Base-by-base conservation (phyloP, 2,888 invertebrate genomes). In the Tubulanus polymorphus region DNA sequence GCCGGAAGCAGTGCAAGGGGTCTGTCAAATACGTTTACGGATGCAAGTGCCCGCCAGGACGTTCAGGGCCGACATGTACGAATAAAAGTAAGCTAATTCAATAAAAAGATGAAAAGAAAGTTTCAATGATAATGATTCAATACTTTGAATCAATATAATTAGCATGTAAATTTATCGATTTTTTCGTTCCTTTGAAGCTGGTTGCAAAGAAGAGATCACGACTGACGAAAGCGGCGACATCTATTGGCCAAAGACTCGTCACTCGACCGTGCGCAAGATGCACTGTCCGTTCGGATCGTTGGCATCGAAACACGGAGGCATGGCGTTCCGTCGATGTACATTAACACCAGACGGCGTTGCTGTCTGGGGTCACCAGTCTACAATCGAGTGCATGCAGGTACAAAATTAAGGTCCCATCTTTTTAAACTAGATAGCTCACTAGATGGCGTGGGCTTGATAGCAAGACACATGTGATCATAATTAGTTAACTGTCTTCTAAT, bases 151-250 rank as follows among this genome's bases (percentile, higher is more conserved):
- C n/a, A n/a, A n/a, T n/a, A n/a, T n/a, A n/a, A n/a, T n/a, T n/a
- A n/a, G n/a, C n/a, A n/a, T n/a, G n/a, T n/a, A n/a, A n/a, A n/a
- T 48, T 63, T 63, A 2, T 65, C 58, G 53, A 56, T 60, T 20
- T 18, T 58, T 37, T n/a, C 55, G 29, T 30, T 26, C 41, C n/a
- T 26, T 57, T 55, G 28, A 51, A 64, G 60, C 55, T 26, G 59
- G 29, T 18, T 69, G 69, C 51, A 45, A 47, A n/a, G 62, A 57
- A 25, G 60, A 62, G n/a, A 45, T 29, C 1, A 56, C 57, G 3
- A 56, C 48, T 10, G 66, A 66, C 51, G 57, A 53, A 30, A 65
- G 63, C 0, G 69, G 69, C 1, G 54, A 60, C 8, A 67, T 66
- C 49, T 35, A 28, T 15, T 70, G 68, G 68, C 65, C 64, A 8